These are phyloP conservation scores for Nemotelus pantherinus DNA, from an alignment of 2,888 invertebrate genomes.

Conservation along the genomic window DNA sequence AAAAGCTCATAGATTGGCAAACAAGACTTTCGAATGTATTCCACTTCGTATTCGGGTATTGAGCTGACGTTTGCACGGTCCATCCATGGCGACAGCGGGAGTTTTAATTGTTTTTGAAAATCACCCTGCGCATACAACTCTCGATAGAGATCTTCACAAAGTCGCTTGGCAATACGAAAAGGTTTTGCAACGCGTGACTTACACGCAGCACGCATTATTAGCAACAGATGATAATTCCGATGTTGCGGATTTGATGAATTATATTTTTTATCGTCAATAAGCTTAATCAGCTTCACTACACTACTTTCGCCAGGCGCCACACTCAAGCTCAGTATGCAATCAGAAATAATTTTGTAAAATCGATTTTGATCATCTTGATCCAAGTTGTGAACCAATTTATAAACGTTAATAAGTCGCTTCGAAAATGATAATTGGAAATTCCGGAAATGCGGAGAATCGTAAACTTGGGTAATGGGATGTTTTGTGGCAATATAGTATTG, in stretches of 20 bases:
- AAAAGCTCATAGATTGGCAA: constrained; percentile 46
- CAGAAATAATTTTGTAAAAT: constrained; percentile 24
- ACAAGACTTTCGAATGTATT: constrained; percentile 33
- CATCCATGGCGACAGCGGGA: constrained; percentile 7
- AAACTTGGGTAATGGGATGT: constrained; percentile 44
- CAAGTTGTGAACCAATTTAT: constrained; percentile 31
- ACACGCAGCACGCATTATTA: constrained; percentile 43
- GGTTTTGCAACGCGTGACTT: constrained; percentile 47
- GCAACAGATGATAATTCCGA: constrained; percentile 32
- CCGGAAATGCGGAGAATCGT: constrained; percentile 45
- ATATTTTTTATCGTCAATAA: background rate
- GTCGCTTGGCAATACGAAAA: constrained; percentile 45
- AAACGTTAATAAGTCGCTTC: constrained; percentile 38
- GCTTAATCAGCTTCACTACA: constrained; percentile 1
- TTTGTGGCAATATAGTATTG: constrained; percentile 26
- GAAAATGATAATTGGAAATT: constrained; percentile 45
- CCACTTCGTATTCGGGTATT: constrained; percentile 48
- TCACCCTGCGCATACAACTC: constrained; percentile 46
- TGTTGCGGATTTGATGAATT: constrained; percentile 9
- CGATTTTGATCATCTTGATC: background rate
- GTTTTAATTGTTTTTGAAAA: constrained; percentile 17
- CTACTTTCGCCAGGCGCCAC: background rate
- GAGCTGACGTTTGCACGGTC: constrained; percentile 30
- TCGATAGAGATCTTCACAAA: constrained; percentile 47
- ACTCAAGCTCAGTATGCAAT: background rate